Evolutionary conservation across 1,140 invertebrate genomes (phyloP), one percentile per base, ranked within the genome.

Genomic region (Sinella curviseta): DNA sequence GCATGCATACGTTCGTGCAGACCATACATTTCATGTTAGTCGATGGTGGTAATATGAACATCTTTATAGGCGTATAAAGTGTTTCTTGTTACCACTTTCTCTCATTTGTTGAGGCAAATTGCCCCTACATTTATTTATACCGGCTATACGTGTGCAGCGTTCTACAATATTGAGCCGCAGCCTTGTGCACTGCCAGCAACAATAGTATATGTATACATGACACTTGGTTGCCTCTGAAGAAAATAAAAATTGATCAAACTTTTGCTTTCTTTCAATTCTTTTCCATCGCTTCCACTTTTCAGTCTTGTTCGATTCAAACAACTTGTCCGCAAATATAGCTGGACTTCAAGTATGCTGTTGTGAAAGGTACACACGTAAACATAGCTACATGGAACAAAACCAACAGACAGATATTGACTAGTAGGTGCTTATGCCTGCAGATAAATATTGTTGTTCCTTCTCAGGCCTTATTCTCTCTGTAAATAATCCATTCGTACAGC

Each of bases 171-270:
- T 48, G 39, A 48, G 20, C 39, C 8, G 39, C 20, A 48, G 20
- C 8, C 39, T 48, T 48, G 8, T 20, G 8, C 20, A 12, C 20
- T 48, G 20, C 39, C 20, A 48, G 8, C 20, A 48, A 8, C 39
- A 48, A 48, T 48, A 48, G 8, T 48, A 8, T 48, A 48, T 48
- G 39, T 8, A 48, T 48, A 20, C 39, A 48, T 48, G 20, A 48
- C 8, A 48, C 39, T 48, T 12, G 39, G 8, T 20, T 48, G 8
- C 8, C 39, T 48, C 39, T 48, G 39, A 48, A 8, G 39, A 48
- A n/a, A 48, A 48, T 48, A 48, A 33, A 33, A 70, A 70, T 70
- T 70, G 65, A 70, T 70, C 65, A 70, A 70, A 70, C 65, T 70
- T 70, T 30, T 24, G 3, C 8, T 48, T 48, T 70, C 31, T 17